Conservation (phyloP, 1,140 invertebrate genomes). For the Lordiphosa mommai region DNA sequence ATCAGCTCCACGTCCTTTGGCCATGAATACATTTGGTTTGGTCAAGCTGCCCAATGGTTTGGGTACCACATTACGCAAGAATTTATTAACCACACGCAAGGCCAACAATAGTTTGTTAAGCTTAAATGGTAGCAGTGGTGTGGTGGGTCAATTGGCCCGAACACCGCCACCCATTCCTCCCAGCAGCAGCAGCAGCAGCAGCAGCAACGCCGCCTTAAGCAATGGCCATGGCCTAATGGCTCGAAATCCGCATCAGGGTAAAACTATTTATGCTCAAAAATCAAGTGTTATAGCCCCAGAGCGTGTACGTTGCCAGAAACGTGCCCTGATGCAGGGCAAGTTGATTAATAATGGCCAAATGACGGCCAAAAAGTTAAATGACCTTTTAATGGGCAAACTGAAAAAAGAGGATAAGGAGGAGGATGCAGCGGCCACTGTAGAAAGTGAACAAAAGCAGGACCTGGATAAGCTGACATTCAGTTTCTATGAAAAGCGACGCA, state of each 20-base stretch:
- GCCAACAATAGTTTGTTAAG: slow-evolving; percentile 64
- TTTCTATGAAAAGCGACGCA: slow-evolving; percentile 68
- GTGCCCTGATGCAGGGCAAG: slow-evolving; percentile 25
- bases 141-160: slow-evolving; percentile 55
- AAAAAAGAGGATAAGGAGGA: slow-evolving; percentile 44
- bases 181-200: neutral
- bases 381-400: slow-evolving; percentile 41
- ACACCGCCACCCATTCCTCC: slow-evolving; percentile 33
- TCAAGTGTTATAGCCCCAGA: slow-evolving; percentile 57
- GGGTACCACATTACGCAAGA: slow-evolving; percentile 68
- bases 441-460: slow-evolving; percentile 30
- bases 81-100: slow-evolving; percentile 60
- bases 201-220: slow-evolving; percentile 8
- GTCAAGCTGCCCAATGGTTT: slow-evolving; percentile 65
- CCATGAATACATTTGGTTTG: slow-evolving; percentile 67
- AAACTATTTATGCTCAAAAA: slow-evolving; percentile 58
- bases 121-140: slow-evolving; percentile 45
- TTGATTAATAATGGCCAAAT: slow-evolving; percentile 11
- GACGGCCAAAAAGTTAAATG: slow-evolving; percentile 51
- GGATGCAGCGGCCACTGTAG: slow-evolving; percentile 27
- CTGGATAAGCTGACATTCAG: slow-evolving; percentile 32
- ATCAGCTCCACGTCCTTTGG: slow-evolving; percentile 61
- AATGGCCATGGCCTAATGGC: slow-evolving; percentile 35
- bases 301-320: slow-evolving; percentile 55
- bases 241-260: slow-evolving; percentile 23